phyloP scores from a whole-genome alignment of 2,113 vertebrate species.

The Eleginops maclovinus region DNA sequence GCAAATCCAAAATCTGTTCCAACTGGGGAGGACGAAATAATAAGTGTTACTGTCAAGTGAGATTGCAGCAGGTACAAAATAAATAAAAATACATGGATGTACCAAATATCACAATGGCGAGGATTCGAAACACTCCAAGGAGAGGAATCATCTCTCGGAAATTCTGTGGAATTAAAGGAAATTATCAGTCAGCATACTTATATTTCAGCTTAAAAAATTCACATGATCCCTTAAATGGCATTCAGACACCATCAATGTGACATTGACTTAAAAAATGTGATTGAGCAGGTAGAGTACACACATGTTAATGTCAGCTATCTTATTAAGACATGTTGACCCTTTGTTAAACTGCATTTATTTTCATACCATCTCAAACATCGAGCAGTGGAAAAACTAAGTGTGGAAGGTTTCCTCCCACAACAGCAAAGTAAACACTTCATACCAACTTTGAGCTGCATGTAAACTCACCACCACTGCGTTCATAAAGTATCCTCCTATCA shows the following conservation, averaged over 20 bases:
- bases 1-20: slow-evolving; percentile 89
- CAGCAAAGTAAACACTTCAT: background rate
- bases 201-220: background rate
- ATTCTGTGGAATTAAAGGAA: slow-evolving; percentile 82
- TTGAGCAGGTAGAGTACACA: too few relatives aligned
- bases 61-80: background rate
- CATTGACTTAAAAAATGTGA: too few relatives aligned
- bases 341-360: too few relatives aligned
- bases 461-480: slow-evolving; percentile 91
- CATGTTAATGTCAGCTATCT: too few relatives aligned
- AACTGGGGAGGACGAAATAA: slow-evolving; percentile 83
- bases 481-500: slow-evolving; percentile 94
- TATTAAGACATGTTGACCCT: too few relatives aligned
- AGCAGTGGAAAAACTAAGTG: background rate
- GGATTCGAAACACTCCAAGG: slow-evolving; percentile 87
- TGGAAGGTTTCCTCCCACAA: background rate
- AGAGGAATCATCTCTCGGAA: slow-evolving; percentile 91
- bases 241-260: background rate
- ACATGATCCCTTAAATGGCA: background rate
- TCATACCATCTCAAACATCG: background rate
- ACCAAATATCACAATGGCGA: slow-evolving; percentile 86
- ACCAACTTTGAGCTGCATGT: background rate
- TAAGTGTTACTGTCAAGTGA: background rate
- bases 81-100: slow-evolving; percentile 45
- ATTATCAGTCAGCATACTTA: background rate